These are phyloP conservation scores for Lamellibrachia columna DNA, from an alignment of 2,888 invertebrate species.

Conservation along the genomic window DNA sequence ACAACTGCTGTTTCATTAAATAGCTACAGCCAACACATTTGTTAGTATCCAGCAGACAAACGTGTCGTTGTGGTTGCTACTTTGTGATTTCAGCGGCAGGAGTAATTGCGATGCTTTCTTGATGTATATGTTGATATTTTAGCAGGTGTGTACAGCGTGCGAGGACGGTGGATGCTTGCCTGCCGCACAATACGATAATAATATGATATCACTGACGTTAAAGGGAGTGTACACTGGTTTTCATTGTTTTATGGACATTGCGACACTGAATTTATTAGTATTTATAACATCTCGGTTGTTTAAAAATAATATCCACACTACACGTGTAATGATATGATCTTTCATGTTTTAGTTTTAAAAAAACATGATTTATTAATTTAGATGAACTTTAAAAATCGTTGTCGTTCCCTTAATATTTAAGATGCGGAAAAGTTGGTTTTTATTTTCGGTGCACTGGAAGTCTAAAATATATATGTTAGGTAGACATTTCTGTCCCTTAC, in stretches of 20 bases:
- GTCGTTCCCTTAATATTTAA: too few species aligned
- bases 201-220: background rate
- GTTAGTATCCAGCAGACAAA: background rate
- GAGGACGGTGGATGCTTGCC: background rate
- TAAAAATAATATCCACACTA: too few species aligned
- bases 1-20: conserved; percentile 1
- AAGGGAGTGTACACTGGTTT: background rate
- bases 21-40: background rate
- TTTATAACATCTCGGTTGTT: too few species aligned
- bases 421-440: too few species aligned
- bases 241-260: too few species aligned
- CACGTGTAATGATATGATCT: too few species aligned
- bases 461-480: background rate
- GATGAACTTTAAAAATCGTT: too few species aligned
- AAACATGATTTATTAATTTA: too few species aligned
- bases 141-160: background rate
- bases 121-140: conserved; percentile 12
- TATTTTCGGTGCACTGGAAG: background rate
- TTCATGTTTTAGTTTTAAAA: too few species aligned
- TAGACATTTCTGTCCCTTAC: background rate
- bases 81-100: background rate
- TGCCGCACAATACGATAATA: background rate
- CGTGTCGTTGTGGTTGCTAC: background rate
- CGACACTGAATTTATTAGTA: too few species aligned
- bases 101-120: background rate